Evolutionary conservation across 2,113 vertebrate genomes (phyloP).

Genomic region (Rhagologus leucostigma): DNA sequence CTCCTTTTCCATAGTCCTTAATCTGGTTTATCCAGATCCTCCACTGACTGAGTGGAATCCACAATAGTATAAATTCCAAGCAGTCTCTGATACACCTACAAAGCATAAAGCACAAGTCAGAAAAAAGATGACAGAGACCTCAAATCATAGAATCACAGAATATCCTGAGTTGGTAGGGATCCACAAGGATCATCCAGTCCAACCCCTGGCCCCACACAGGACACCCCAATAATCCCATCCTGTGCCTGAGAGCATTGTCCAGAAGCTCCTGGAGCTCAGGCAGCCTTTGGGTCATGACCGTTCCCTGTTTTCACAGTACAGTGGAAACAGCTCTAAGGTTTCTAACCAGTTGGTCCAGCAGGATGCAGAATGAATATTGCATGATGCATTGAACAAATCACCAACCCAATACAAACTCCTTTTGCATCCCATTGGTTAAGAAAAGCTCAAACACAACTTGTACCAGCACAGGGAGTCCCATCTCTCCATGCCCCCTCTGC

Average conservation of each 20-base stretch:
- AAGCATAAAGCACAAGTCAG: not conserved
- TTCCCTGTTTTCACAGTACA: not conserved
- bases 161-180: not conserved
- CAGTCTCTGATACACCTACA: not conserved
- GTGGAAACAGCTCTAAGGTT: not conserved
- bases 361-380: not conserved
- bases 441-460: not conserved
- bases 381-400: not conserved
- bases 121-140: not conserved
- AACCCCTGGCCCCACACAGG: not conserved
- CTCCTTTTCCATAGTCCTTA: constrained; percentile 42
- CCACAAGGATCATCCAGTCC: not conserved
- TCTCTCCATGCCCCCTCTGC: not conserved
- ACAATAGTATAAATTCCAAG: not conserved
- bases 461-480: not conserved
- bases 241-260: not conserved
- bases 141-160: not conserved
- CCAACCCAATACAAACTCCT: not conserved
- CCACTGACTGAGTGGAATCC: constrained; percentile 1
- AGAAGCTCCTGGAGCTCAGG: not conserved
- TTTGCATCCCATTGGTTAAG: not conserved
- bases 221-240: not conserved
- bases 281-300: not conserved
- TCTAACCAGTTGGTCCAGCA: not conserved
- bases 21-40: constrained; percentile 12